Percentiles rank a stretch among this genome's conserved stretches.
Evolutionary conservation across 2,113 vertebrate species (phyloP).

Genomic region (Camelus bactrianus): DNA sequence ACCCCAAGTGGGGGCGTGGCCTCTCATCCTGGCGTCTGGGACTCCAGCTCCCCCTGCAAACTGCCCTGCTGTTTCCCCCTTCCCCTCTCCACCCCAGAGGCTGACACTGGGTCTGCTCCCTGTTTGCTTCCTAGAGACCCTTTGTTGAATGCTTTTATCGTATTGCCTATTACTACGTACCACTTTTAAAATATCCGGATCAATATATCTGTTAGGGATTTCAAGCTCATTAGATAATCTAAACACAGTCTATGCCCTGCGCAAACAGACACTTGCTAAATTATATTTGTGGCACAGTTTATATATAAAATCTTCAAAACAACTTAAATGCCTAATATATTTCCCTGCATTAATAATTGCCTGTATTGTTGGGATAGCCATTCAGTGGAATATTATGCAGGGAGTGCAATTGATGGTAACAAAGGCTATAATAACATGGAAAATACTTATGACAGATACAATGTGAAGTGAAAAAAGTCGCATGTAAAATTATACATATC

Average conservation of each 20-base stretch:
- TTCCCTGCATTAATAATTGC: background rate
- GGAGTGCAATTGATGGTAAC: background rate
- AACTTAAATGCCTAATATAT: background rate
- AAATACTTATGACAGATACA: background rate
- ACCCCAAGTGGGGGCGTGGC: background rate
- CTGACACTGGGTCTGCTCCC: background rate
- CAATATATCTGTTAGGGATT: background rate
- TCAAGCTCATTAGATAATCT: background rate
- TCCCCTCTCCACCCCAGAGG: background rate
- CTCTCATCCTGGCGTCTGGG: background rate
- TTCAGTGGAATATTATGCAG: background rate
- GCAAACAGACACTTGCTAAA: background rate
- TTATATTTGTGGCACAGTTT: background rate
- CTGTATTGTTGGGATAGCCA: background rate
- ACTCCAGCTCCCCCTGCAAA: background rate
- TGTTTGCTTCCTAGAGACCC: background rate
- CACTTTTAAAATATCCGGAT: background rate
- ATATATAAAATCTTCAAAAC: background rate
- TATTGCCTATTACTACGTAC: background rate
- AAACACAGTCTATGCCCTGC: background rate
- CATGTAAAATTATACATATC: background rate
- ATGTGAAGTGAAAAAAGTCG: background rate
- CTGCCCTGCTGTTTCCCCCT: background rate
- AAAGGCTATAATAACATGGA: background rate
- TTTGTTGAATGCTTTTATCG: background rate